Base-by-base conservation (phyloP, 2,888 invertebrate species). In the Epicampocera succincta region DNA sequence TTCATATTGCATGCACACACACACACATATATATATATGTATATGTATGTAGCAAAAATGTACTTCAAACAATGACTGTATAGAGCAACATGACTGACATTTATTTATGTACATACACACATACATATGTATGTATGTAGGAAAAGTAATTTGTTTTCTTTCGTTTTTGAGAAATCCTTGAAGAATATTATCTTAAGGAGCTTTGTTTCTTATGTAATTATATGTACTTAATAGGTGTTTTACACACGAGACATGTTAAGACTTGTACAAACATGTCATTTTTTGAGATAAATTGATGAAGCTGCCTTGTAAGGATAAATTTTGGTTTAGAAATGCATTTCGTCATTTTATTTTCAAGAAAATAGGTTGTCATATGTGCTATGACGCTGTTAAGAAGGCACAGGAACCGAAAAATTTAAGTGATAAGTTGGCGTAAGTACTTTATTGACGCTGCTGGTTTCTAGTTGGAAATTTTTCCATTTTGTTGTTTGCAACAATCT, bases 81-180 rank as follows among this genome's bases (percentile, higher is more conserved):
- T n/a, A 65, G 3, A 21, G 52, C 38, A 38, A 58, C n/a, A 48
- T 40, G 17, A 50, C 15, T 42, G 46, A 5, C 19, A 50, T 38
- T 38, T 50, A 38, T 17, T 50, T 50, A 29, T 19, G 25, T n/a
- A n/a, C n/a, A n/a, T n/a, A n/a, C n/a, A n/a, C n/a, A n/a, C n/a
- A n/a, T n/a, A n/a, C n/a, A n/a, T n/a, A n/a, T n/a, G n/a, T n/a
- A n/a, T n/a, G n/a, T n/a, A n/a, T n/a, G n/a, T n/a, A n/a, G 40
- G 63, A 33, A 60, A 73, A 73, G 33, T 44, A 33, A 54, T 73
- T 52, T n/a, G n/a, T n/a, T n/a, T n/a, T n/a, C n/a, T n/a, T n/a
- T n/a, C n/a, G n/a, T n/a, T 52, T 17, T 52, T 60, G n/a, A 52
- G 61, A 54, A 21, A 44, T 63, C 42, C 61, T 73, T 63, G 44